Base-by-base conservation (phyloP, 23 tunicate genomes). In the Corella eumyota region DNA sequence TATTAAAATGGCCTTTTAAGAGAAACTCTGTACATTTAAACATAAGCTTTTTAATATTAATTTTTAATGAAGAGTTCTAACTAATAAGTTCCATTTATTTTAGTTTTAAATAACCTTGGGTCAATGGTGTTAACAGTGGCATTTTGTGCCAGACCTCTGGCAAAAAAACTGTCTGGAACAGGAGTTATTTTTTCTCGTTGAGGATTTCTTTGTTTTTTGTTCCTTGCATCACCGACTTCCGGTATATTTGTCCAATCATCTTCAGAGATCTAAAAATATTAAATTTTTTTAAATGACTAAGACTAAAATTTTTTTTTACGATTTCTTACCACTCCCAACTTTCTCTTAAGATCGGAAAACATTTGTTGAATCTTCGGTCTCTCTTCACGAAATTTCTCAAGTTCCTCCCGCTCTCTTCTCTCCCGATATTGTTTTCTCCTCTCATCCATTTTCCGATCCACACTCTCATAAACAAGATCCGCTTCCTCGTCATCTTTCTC, bases 401-500 rank as follows among this genome's bases (percentile, higher is more conserved):
- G 64, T 56, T 81, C 92, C 71, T 92, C 93, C 46, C 80, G 38
- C 56, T 83, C 98, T 17, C 92, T 50, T 26, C 71, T 59, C 50
- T 92, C 98, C 25, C 98, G 47, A 32, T 92, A 83, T 37, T 75
- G 67, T 64, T 82, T 81, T 27, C 98, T 57, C 35, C 98, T 65
- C 56, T 79, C 98, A 67, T 92, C 98, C 98, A 92, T 92, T 61
- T 80, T 92, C 34, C 73, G 60, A 37, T 92, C 98, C 28, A 92
- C 71, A 37, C 50, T 34, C 11, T 83, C 98, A 66, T 92, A 92
- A 55, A 92, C 66, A 5, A 46, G 67, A 62, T 92, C 98, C 29
- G 98, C 98, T 77, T 92, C 98, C 59, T 92, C 85, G 50, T 92
- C 98, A 61, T 92, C 98, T 71, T 92, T 73, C 45, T 92, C 98